These are phyloP conservation scores for Buathra laborator DNA, from an alignment of 2,888 invertebrate species.

Conservation along the genomic window DNA sequence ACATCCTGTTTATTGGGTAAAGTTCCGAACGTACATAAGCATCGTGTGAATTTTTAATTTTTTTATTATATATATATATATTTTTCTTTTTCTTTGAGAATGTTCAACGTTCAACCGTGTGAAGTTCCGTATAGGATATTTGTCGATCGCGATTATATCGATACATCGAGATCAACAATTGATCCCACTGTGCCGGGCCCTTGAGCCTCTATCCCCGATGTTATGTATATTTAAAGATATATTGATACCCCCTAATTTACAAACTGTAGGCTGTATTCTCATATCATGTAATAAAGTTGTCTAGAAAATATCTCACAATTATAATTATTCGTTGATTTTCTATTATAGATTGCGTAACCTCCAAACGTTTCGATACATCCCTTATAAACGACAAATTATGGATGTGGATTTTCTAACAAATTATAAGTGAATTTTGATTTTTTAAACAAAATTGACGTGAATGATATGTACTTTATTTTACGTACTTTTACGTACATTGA, in stretches of 20 bases:
- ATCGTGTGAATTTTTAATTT: constrained; percentile 3
- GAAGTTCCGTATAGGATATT: constrained; percentile 37
- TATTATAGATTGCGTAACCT: not conserved
- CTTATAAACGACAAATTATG: no score
- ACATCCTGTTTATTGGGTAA: constrained; percentile 42
- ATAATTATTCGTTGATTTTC: constrained; percentile 5
- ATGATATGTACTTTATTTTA: no score
- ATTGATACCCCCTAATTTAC: constrained; percentile 82
- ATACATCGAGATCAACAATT: constrained; percentile 36
- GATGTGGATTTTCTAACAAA: no score
- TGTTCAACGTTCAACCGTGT: constrained; percentile 17
- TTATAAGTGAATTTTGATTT: no score
- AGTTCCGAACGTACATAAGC: constrained; percentile 25
- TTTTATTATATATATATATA: not conserved
- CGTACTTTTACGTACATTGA: no score
- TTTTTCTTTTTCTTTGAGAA: not conserved
- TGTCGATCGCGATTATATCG: constrained; percentile 13
- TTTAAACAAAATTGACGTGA: no score
- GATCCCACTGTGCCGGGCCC: constrained; percentile 67
- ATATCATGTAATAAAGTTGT: constrained; percentile 83
- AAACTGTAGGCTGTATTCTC: constrained; percentile 83
- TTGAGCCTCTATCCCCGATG: constrained; percentile 81
- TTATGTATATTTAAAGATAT: constrained; percentile 83
- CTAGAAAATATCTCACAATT: constrained; percentile 78
- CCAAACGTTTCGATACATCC: no score